phyloP scores from a whole-genome alignment of 2,888 invertebrate genomes.

The Lasius platythorax region DNA sequence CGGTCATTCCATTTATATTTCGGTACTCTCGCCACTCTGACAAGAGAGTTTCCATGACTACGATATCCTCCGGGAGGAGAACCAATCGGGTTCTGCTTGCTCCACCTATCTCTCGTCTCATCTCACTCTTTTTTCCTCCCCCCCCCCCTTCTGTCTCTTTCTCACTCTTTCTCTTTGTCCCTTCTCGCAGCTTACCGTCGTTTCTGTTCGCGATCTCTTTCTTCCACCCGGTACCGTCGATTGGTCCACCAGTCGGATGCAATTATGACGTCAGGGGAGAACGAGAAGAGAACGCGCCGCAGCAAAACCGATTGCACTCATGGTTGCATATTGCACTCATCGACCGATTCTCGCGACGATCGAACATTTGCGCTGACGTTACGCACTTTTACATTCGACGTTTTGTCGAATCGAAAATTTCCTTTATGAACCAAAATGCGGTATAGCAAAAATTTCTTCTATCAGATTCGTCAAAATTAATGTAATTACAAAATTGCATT shows the following conservation, averaged over 20 bases:
- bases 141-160: slow-evolving; percentile 11
- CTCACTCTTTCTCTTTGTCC: neutral
- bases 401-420: neutral
- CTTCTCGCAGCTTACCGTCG: neutral
- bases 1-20: slow-evolving; percentile 70
- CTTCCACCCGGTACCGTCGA: slow-evolving; percentile 63
- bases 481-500: slow-evolving; percentile 9
- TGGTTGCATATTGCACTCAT: slow-evolving; percentile 58
- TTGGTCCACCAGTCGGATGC: slow-evolving; percentile 74
- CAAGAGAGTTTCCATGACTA: slow-evolving; percentile 81
- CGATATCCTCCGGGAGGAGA: slow-evolving; percentile 79
- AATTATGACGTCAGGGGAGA: slow-evolving; percentile 74
- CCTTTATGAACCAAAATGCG: neutral
- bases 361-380: slow-evolving; percentile 3
- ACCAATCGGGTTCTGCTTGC: slow-evolving; percentile 80
- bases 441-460: neutral
- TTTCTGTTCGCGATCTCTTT: slow-evolving; percentile 38
- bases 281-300: slow-evolving; percentile 70
- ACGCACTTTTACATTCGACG: neutral
- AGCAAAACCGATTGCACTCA: slow-evolving; percentile 69
- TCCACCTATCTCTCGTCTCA: slow-evolving; percentile 78
- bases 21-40: slow-evolving; percentile 51
- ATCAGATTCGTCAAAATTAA: slow-evolving; percentile 8
- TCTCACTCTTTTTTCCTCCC: slow-evolving; percentile 49
- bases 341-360: slow-evolving; percentile 45